Conservation (phyloP, 1,140 invertebrate species). For the Neodiprion lecontei region DNA sequence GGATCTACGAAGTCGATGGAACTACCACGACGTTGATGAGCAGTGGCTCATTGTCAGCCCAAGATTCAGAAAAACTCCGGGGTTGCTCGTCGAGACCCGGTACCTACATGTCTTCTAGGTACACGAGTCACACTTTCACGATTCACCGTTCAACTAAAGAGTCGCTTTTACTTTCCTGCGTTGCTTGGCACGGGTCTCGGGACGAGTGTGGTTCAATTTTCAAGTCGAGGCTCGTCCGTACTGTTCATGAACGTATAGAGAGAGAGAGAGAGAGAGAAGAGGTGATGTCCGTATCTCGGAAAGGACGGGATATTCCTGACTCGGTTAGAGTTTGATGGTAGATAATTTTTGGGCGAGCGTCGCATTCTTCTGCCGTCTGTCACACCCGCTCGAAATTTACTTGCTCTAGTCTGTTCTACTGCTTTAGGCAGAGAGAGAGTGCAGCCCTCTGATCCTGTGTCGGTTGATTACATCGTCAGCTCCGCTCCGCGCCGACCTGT, state of each 20-base stretch:
- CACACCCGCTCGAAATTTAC: too few species aligned
- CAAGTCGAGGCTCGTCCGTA: not conserved
- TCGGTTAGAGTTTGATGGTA: not conserved
- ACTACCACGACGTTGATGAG: too few species aligned
- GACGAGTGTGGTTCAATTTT: not conserved
- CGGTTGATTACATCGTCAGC: too few species aligned
- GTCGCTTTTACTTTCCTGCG: constrained; percentile 6
- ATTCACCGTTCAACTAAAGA: not conserved
- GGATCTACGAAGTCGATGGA: not conserved
- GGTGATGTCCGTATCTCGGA: not conserved
- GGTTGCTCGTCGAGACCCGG: too few species aligned
- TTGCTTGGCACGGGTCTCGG: constrained; percentile 1
- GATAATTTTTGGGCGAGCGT: not conserved
- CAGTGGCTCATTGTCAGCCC: too few species aligned
- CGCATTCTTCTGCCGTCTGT: too few species aligned
- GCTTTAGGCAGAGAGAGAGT: too few species aligned
- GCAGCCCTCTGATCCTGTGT: too few species aligned
- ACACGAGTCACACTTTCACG: not conserved
- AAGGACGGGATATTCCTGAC: not conserved
- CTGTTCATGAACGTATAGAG: not conserved
- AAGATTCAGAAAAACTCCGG: too few species aligned
- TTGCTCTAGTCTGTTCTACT: too few species aligned
- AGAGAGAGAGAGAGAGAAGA: not conserved
- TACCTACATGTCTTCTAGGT: too few species aligned
- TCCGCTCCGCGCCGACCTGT: too few species aligned